phyloP scores from a whole-genome alignment of 92 coral and sea anemone genomes.

The Actinostola sp. region DNA sequence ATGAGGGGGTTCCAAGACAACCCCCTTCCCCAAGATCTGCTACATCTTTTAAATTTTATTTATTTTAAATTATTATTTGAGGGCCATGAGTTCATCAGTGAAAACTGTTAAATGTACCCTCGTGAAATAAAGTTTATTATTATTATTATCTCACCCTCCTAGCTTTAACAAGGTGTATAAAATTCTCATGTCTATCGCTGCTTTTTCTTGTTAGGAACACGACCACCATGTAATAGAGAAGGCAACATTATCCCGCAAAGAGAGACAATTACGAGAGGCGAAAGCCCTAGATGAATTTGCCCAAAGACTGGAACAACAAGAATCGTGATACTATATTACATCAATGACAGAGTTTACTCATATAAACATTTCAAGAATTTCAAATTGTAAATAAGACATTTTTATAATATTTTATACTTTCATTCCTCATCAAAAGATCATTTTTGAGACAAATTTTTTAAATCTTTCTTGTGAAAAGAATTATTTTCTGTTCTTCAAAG shows the following conservation, averaged over 20 bases:
- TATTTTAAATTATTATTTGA: too few relatives aligned
- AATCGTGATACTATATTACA: conserved; percentile 3
- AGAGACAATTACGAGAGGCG: conserved; percentile 47
- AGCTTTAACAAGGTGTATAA: too few relatives aligned
- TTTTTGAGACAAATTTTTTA: neutral
- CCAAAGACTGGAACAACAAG: conserved; percentile 49
- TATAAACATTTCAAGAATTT: neutral
- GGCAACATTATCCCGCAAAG: conserved; percentile 72
- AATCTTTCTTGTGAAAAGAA: conserved; percentile 11
- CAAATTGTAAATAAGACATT: conserved; percentile 10
- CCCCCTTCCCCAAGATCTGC: too few relatives aligned
- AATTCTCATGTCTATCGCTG: neutral
- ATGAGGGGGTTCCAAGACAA: too few relatives aligned
- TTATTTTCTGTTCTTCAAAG: neutral
- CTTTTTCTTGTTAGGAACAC: conserved; percentile 63
- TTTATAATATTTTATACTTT: conserved; percentile 11
- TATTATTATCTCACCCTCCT: too few relatives aligned
- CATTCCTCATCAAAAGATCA: neutral
- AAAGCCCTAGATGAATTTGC: conserved; percentile 78
- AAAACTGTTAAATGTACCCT: too few relatives aligned
- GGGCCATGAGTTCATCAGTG: too few relatives aligned
- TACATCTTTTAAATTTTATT: too few relatives aligned
- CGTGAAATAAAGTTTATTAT: too few relatives aligned
- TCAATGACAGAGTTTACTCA: neutral
- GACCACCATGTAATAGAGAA: conserved; percentile 73